Evolutionary conservation across 2,113 vertebrate genomes (phyloP), one percentile per base, ranked within the genome.

Genomic region (Motacilla alba): DNA sequence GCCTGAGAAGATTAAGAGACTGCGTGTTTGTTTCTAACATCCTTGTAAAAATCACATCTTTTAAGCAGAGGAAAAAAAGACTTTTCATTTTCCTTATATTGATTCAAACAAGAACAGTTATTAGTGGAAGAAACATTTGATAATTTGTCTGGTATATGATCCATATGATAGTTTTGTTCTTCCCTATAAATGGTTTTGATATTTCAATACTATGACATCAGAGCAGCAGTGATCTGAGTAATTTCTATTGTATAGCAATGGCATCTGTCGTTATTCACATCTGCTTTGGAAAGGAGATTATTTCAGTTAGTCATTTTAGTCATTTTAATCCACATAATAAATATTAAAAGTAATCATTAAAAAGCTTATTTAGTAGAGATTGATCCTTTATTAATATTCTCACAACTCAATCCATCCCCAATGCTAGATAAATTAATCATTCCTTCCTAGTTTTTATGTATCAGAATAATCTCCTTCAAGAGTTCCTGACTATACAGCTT

Each of bases 291-390:
- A 97, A 87, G 76, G 33, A 94, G 89, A 94, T 93, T 92, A 97
- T 92, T 97, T 94, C 49, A 83, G 55, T 67, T 67, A 89, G 41
- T 16, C 77, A 87, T 90, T 94, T 95, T 94, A 94, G 62, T 33
- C 26, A 22, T 89, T 94, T 94, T 96, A 94, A 94, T 94, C 69
- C 89, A 78, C n/a, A 70, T 49, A 87, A 92, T 50, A 96, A 87
- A 74, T 52, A 59, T 63, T 94, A 81, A 85, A 96, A 82, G 37
- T 49, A 92, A 91, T 31, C n/a, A 80, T 64, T 84, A 24, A 87
- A 91, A 93, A 94, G 37, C 52, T 72, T 93, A 79, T 89, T 89
- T 95, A 83, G 77, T 69, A 47, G 44, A 59, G 60, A 92, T 76
- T 84, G 52, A 85, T 91, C 43, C 49, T 94, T 92, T 93, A 85